Conservation (phyloP, 2,113 vertebrate genomes). For the Syngnathus typhle region DNA sequence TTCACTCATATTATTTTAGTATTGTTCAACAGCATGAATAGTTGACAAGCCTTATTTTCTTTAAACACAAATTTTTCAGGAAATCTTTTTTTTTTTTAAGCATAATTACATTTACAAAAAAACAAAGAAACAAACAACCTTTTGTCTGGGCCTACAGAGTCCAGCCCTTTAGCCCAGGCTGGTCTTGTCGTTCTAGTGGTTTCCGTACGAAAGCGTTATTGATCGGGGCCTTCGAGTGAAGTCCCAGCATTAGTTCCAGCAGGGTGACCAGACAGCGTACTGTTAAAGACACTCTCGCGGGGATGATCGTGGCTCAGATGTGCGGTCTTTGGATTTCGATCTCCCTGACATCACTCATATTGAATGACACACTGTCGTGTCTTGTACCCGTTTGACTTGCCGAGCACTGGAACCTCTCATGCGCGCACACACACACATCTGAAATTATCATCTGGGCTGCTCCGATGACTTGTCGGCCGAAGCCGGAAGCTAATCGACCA, state of each 20-base stretch:
- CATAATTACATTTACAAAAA: slow-evolving; percentile 19
- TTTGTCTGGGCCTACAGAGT: neutral
- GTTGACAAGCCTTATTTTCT: neutral
- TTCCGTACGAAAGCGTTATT: slow-evolving; percentile 54
- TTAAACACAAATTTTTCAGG: slow-evolving; percentile 27
- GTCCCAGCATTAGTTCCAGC: slow-evolving; percentile 73
- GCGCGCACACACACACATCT: slow-evolving; percentile 32
- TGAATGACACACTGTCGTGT: slow-evolving; percentile 58
- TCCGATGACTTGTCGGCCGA: slow-evolving; percentile 60
- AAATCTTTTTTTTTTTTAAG: neutral
- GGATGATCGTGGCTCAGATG: slow-evolving; percentile 66
- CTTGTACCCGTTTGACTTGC: slow-evolving; percentile 46
- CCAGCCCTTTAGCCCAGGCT: neutral
- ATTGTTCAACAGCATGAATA: slow-evolving; percentile 25
- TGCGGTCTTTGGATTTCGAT: slow-evolving; percentile 71
- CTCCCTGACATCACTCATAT: slow-evolving; percentile 66
- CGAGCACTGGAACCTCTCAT: slow-evolving; percentile 40
- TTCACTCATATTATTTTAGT: slow-evolving; percentile 45
- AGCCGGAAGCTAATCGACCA: slow-evolving; percentile 57
- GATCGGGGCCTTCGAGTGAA: slow-evolving; percentile 66
- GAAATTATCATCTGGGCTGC: slow-evolving; percentile 58
- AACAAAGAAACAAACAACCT: slow-evolving; percentile 9
- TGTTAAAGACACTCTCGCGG: slow-evolving; percentile 59
- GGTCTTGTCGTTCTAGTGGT: slow-evolving; percentile 25
- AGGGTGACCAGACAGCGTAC: slow-evolving; percentile 62